Conservation (phyloP, 2,888 invertebrate genomes). For the Antheraea assamensis region DNA sequence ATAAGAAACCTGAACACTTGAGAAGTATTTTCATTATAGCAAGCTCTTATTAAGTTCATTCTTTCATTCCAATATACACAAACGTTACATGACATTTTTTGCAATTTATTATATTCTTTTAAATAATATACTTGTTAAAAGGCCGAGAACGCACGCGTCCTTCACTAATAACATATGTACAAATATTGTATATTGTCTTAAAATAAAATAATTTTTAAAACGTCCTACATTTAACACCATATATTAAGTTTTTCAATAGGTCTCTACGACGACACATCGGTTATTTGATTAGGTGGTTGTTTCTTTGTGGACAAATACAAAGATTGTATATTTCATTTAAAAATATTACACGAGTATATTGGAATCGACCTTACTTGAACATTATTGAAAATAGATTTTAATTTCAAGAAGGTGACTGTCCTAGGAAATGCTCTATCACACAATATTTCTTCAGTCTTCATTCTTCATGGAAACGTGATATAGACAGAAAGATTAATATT, state of each 20-base stretch:
- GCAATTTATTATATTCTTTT: neutral
- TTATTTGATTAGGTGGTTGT: conserved; percentile 2
- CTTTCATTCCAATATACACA: neutral
- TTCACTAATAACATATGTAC: neutral
- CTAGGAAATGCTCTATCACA: no score
- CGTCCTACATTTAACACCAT: neutral
- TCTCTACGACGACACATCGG: neutral
- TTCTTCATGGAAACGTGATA: no score
- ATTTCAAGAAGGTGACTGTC: no score
- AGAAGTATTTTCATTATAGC: neutral
- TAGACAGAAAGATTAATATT: neutral
- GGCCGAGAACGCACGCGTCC: neutral
- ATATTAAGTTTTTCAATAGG: neutral
- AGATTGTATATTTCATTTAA: neutral
- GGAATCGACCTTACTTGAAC: neutral
- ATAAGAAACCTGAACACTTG: no score
- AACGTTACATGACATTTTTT: neutral
- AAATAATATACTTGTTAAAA: neutral
- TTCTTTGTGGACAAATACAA: neutral
- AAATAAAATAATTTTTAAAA: neutral
- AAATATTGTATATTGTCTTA: neutral
- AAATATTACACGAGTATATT: neutral
- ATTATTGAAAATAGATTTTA: no score
- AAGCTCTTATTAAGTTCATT: neutral
- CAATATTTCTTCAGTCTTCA: no score